phyloP scores from a whole-genome alignment of 1,140 invertebrate species.

The Brevipalpus yothersi region DNA sequence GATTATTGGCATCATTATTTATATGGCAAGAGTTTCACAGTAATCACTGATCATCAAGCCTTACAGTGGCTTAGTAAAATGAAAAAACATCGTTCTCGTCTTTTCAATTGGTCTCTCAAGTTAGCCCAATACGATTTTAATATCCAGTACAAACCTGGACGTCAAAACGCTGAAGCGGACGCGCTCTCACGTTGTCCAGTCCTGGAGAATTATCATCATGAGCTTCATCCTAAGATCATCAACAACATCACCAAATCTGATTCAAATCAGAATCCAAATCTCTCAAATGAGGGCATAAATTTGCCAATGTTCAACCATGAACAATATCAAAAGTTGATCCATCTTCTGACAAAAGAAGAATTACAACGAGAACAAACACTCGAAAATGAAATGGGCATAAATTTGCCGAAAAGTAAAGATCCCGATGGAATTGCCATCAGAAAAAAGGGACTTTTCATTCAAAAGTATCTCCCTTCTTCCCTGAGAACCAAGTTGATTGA shows the following conservation, averaged over 20 bases:
- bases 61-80: too few species aligned
- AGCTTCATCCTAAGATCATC: neutral
- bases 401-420: too few species aligned
- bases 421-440: too few species aligned
- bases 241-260: too few species aligned
- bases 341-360: neutral
- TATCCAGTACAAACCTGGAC: neutral
- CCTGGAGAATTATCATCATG: neutral
- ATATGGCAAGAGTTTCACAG: slow-evolving; percentile 13
- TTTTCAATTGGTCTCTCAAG: neutral
- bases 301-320: too few species aligned
- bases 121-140: neutral
- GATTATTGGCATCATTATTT: slow-evolving; percentile 26
- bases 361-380: neutral
- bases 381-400: too few species aligned
- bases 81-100: neutral
- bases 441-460: too few species aligned
- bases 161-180: too few species aligned
- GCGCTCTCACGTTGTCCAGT: too few species aligned
- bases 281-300: too few species aligned
- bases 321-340: neutral
- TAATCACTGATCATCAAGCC: neutral
- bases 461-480: neutral
- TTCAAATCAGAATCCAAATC: too few species aligned
- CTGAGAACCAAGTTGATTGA: neutral